Conservation (phyloP, 1,140 invertebrate species). For the Caenorhabditis elegans region WBcel235 BX284604.4:748501-749000, state of each 20-base stretch:
- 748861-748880: conserved; percentile 16
- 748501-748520: background rate
- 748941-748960: too few relatives aligned
- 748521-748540: background rate
- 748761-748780: too few relatives aligned
- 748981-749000: conserved; percentile 6
- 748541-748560: too few relatives aligned
- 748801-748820: conserved; percentile 28
- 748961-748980: background rate
- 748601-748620: too few relatives aligned
- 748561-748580: too few relatives aligned
- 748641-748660: too few relatives aligned
- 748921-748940: too few relatives aligned
- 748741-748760: too few relatives aligned
- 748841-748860: conserved; percentile 5
- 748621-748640: too few relatives aligned
- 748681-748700: background rate
- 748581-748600: too few relatives aligned
- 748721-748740: background rate
- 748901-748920: conserved; percentile 13
- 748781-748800: too few relatives aligned
- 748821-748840: conserved; percentile 9
- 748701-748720: conserved; percentile 3
- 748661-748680: background rate
- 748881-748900: background rate